Evolutionary conservation across 2,797 vertebrate species (phyloP), one percentile per base, ranked within the genome.

Genomic region (Heterohyrax brucei): DNA sequence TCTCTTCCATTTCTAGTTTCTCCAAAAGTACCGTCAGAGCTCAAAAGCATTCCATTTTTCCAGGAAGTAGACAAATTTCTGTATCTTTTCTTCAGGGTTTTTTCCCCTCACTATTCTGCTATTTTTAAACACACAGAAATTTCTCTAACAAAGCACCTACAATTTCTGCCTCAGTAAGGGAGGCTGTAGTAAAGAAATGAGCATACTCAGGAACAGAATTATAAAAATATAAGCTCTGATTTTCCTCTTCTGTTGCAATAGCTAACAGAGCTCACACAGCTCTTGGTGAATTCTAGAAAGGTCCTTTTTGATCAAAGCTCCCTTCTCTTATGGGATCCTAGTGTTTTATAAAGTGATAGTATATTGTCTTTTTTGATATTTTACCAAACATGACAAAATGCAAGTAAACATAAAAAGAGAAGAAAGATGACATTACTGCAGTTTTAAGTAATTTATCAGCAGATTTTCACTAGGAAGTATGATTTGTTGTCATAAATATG

Each of bases 381-480:
- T 92, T 93, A 75, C 9, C 24, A 22, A 84, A 73, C 9, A 21
- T 22, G 22, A 56, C 39, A 72, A 89, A 83, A 87, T 79, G 18
- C n/a, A 90, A 92, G 4, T 72, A 39, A 94, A 73, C 26, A 81
- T 24, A 50, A 46, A 82, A 75, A 64, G 30, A 39, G 18, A 44
- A 77, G 56, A 62, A 89, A 93, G 93, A 59, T 30, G 2, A 61
- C 61, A 81, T 12, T 82, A 12, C 59, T 96, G 39, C 56, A 70
- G 21, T 76, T 94, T 88, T 82, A 89, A 77, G 30, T 78, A 70
- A 59, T 46, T 68, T 56, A 75, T 64, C 18, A 89, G 50, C 21
- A 93, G 72, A 94, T 94, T 95, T 96, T 96, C 50, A 82, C 22
- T 73, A 77, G 85, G 59, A 96, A 50, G 2, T 93, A 76, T 82